phyloP scores from a whole-genome alignment of 2,797 vertebrate genomes.

The Champsocephalus gunnari region DNA sequence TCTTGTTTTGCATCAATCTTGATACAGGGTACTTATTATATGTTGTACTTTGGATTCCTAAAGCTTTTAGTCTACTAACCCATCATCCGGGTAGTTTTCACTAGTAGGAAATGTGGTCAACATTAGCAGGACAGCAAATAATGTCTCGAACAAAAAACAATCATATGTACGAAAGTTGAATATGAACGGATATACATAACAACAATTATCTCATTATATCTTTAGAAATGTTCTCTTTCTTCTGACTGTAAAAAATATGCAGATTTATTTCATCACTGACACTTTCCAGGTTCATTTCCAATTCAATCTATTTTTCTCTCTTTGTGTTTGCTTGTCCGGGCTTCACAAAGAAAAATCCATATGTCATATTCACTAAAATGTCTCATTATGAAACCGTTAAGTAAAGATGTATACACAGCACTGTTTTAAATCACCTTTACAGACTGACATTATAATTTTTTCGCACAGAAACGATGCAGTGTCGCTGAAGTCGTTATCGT shows the following conservation, averaged over 20 bases:
- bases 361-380: too few species aligned
- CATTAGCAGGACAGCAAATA: neutral
- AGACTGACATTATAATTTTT: constrained; percentile 45
- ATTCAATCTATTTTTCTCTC: neutral
- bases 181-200: neutral
- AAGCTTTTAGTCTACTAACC: too few species aligned
- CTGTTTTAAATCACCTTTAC: constrained; percentile 51
- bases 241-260: neutral
- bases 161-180: neutral
- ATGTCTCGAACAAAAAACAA: neutral
- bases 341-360: neutral
- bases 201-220: neutral
- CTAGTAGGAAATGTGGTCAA: neutral
- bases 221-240: neutral
- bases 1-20: too few species aligned
- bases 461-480: constrained; percentile 40
- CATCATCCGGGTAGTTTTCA: too few species aligned
- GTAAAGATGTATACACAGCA: neutral
- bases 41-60: too few species aligned
- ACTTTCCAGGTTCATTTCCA: neutral
- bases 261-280: neutral
- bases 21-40: too few species aligned
- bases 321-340: constrained; percentile 2
- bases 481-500: constrained; percentile 63
- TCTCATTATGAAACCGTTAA: neutral